phyloP scores from a whole-genome alignment of 2,797 vertebrate genomes.

The Phalloptychus januarius region DNA sequence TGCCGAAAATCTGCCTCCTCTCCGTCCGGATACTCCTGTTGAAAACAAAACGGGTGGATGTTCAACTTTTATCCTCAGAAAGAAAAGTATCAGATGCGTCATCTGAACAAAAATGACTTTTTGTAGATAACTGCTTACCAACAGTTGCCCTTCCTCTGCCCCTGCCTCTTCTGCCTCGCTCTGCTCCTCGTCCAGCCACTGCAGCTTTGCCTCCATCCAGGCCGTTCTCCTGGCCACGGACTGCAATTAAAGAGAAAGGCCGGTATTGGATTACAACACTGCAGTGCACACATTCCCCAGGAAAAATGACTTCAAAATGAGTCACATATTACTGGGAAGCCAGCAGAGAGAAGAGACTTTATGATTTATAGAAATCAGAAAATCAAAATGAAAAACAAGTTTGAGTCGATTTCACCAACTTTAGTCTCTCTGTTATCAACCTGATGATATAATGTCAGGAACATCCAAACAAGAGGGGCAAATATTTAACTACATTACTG shows the following conservation, averaged over 20 bases:
- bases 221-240: conserved; percentile 97
- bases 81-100: background rate
- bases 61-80: conserved; percentile 3
- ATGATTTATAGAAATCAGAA: background rate
- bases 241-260: conserved; percentile 67
- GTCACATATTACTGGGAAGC: background rate
- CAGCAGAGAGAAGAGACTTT: background rate
- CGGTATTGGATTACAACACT: conserved; percentile 1
- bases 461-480: background rate
- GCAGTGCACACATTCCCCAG: background rate
- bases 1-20: conserved; percentile 96
- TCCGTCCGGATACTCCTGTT: conserved; percentile 82
- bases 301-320: background rate
- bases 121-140: conserved; percentile 70
- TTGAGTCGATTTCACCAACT: background rate
- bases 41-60: conserved; percentile 27
- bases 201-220: conserved; percentile 89
- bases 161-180: conserved; percentile 91
- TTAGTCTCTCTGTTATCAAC: background rate
- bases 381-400: background rate
- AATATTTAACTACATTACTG: background rate
- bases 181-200: conserved; percentile 88
- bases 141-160: conserved; percentile 91
- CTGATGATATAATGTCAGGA: background rate
- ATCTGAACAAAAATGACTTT: background rate